A percentile compares a stretch with the other conserved stretches of the same genome.
Conservation (phyloP, 2,113 vertebrate genomes). For the Corythoichthys haematopterus region DNA sequence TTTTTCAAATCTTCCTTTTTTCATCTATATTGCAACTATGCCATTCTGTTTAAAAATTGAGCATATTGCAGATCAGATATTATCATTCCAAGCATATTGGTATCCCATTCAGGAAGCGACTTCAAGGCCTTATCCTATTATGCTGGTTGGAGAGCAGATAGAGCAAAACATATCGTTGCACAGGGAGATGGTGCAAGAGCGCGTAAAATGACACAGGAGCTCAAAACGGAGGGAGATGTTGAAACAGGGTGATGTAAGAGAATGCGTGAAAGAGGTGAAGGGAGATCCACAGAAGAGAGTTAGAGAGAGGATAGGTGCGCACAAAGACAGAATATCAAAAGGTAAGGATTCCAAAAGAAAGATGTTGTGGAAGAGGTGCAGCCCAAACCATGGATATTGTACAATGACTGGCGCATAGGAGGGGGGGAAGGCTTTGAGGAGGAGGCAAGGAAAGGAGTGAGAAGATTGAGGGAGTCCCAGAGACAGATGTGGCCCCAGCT, state of each 20-base stretch:
- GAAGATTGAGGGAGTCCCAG: slow-evolving; percentile 70
- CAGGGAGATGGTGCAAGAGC: slow-evolving; percentile 70
- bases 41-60: slow-evolving; percentile 13
- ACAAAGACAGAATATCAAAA: slow-evolving; percentile 58
- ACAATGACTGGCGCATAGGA: slow-evolving; percentile 36
- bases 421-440: slow-evolving; percentile 19
- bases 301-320: slow-evolving; percentile 31
- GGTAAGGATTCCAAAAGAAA: slow-evolving; percentile 38
- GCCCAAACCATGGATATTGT: slow-evolving; percentile 40
- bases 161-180: slow-evolving; percentile 61
- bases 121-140: slow-evolving; percentile 56
- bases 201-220: slow-evolving; percentile 62
- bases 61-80: slow-evolving; percentile 34
- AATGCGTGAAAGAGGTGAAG: slow-evolving; percentile 60
- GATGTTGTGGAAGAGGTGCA: slow-evolving; percentile 46
- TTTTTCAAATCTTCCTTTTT: slow-evolving; percentile 26
- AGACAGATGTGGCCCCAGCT: slow-evolving; percentile 73
- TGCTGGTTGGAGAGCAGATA: slow-evolving; percentile 60
- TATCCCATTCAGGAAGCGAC: slow-evolving; percentile 46
- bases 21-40: slow-evolving; percentile 14
- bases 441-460: slow-evolving; percentile 35
- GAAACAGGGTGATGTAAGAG: slow-evolving; percentile 66
- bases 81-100: slow-evolving; percentile 39
- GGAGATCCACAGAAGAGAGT: slow-evolving; percentile 51
- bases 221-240: slow-evolving; percentile 42